Percentiles rank a stretch among this genome's conserved stretches.
phyloP scores from a whole-genome alignment of 1,140 invertebrate genomes.

The Hyposmocoma kahamanoa region DNA sequence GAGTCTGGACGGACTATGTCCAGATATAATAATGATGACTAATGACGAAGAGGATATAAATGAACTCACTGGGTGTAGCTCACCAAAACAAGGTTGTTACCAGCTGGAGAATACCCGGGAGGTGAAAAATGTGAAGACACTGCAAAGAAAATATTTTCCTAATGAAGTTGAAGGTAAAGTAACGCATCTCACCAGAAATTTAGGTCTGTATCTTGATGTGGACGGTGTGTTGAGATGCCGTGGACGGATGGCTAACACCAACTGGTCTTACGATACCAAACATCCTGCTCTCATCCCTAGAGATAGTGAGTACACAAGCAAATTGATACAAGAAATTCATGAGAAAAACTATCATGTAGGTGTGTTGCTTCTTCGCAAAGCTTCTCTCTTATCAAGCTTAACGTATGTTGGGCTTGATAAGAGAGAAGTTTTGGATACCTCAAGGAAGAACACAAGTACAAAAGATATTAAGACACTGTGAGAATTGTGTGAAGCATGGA shows the following conservation, averaged over 20 bases:
- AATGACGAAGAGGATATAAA: too few species aligned
- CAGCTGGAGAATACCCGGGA: not conserved
- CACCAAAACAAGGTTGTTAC: not conserved
- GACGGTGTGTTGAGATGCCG: conserved; percentile 3
- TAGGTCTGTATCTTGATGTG: conserved; percentile 2
- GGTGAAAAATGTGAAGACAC: not conserved
- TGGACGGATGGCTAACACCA: conserved; percentile 4
- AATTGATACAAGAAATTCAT: conserved; percentile 5
- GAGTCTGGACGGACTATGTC: too few species aligned
- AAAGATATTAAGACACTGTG: conserved; percentile 8
- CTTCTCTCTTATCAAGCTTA: too few species aligned
- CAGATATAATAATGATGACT: too few species aligned
- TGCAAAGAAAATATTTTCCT: conserved; percentile 6
- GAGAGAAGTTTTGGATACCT: conserved; percentile 9
- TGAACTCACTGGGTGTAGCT: too few species aligned
- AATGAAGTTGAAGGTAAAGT: not conserved
- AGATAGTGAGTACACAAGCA: conserved; percentile 5
- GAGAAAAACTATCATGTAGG: conserved; percentile 11
- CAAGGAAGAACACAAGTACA: conserved; percentile 5
- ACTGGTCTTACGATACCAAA: not conserved
- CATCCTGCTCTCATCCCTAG: conserved; percentile 8
- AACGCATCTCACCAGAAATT: conserved; percentile 4
- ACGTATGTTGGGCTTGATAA: conserved; percentile 4
- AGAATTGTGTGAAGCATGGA: conserved; percentile 5
- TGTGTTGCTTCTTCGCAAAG: too few species aligned